Evolutionary conservation across 2,888 invertebrate species (phyloP).

Genomic region (Drosophila eohydei): DNA sequence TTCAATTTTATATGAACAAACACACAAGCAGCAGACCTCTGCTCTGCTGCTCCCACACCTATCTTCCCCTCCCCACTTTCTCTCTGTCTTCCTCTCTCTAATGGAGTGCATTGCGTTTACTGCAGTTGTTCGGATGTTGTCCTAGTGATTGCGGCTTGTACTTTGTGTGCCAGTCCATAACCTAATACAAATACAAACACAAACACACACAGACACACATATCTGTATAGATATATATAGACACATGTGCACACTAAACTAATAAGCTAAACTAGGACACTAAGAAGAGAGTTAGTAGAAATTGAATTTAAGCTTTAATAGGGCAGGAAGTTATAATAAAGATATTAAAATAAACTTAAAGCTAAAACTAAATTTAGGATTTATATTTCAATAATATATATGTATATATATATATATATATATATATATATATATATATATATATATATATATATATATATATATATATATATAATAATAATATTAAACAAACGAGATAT

Average conservation of each 20-base stretch:
- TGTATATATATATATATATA: background rate
- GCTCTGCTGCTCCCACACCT: background rate
- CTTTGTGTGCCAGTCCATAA: conserved; percentile 31
- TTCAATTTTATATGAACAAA: conserved; percentile 60
- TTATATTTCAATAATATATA: background rate
- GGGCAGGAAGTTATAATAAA: background rate
- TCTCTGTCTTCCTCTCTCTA: background rate
- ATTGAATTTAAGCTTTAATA: conserved; percentile 15
- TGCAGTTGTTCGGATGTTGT: conserved; percentile 48
- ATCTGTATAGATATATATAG: conserved; percentile 1
- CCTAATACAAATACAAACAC: conserved; percentile 18
- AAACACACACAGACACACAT: background rate
- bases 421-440: background rate
- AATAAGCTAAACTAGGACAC: conserved; percentile 48
- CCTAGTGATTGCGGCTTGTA: conserved; percentile 48
- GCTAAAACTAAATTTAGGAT: background rate
- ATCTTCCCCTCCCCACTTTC: background rate
- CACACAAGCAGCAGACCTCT: conserved; percentile 21
- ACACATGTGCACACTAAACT: conserved; percentile 32
- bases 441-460: background rate
- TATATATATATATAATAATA: background rate
- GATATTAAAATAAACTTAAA: background rate
- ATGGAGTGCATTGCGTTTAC: conserved; percentile 15
- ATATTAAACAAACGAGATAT: no score
- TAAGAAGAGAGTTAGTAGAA: conserved; percentile 13